These are phyloP conservation scores for Bolinopsis microptera DNA, from an alignment of 37 sponge, comb jelly and placozoan species.

Conservation along the genomic window DNA sequence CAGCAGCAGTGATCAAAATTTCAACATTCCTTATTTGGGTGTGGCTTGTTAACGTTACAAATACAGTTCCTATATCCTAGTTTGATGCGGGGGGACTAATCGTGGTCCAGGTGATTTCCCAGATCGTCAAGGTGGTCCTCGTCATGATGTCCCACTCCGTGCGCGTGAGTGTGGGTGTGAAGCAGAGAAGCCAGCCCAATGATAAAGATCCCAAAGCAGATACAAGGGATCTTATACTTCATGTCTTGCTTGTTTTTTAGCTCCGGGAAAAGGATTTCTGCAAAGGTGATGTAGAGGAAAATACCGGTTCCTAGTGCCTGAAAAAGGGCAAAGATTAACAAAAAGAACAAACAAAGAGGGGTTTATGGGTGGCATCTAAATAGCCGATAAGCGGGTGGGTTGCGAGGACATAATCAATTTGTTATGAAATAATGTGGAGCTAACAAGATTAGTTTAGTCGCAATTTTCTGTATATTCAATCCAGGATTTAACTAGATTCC, in stretches of 20 bases:
- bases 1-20: no score
- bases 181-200: slow-evolving; percentile 45
- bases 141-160: neutral
- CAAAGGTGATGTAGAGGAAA: slow-evolving; percentile 64
- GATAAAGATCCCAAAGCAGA: slow-evolving; percentile 30
- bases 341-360: neutral
- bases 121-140: neutral
- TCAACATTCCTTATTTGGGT: no score
- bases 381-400: no score
- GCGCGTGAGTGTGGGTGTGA: neutral
- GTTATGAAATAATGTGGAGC: neutral
- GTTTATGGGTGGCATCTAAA: neutral
- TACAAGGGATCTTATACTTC: slow-evolving; percentile 38
- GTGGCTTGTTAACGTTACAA: no score
- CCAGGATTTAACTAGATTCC: no score
- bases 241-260: slow-evolving; percentile 56
- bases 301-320: slow-evolving; percentile 30
- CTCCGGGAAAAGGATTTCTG: slow-evolving; percentile 55
- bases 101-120: neutral
- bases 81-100: neutral
- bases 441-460: no score
- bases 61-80: no score
- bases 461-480: no score
- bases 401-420: neutral
- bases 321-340: slow-evolving; percentile 10